These are phyloP conservation scores for Drosophila ochracea DNA, from an alignment of 2,888 invertebrate species.

Conservation along the genomic window DNA sequence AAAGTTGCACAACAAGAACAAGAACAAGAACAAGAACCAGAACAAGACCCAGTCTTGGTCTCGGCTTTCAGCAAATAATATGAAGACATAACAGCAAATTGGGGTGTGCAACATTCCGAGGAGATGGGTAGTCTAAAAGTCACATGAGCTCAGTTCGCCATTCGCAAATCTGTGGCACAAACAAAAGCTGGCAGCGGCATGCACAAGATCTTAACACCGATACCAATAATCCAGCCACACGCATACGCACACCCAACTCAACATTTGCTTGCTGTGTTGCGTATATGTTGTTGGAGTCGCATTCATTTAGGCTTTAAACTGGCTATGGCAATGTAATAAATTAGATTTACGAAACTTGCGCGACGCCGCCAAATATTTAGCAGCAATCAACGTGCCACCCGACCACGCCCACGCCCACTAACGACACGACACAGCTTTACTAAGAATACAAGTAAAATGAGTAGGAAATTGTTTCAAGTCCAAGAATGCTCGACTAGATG, in stretches of 20 bases:
- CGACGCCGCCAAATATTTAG: constrained; percentile 74
- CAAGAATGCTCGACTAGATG: constrained; percentile 12
- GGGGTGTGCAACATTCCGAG: constrained; percentile 37
- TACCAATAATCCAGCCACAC: constrained; percentile 48
- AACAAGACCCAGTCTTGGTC: constrained; percentile 5
- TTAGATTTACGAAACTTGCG: constrained; percentile 73
- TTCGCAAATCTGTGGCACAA: constrained; percentile 54
- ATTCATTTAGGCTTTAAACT: constrained; percentile 66
- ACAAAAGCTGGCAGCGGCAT: constrained; percentile 49
- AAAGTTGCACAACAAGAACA: constrained; percentile 9
- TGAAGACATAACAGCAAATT: constrained; percentile 72
- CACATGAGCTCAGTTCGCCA: constrained; percentile 47
- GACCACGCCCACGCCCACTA: constrained; percentile 24
- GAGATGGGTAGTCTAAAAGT: constrained; percentile 34
- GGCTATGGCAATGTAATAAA: constrained; percentile 69
- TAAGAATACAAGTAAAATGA: constrained; percentile 24
- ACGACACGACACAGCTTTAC: constrained; percentile 23
- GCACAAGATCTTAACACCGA: constrained; percentile 60
- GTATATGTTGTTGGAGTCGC: constrained; percentile 35
- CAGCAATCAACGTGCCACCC: constrained; percentile 68
- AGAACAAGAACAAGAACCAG: constrained; percentile 1
- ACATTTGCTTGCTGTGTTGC: constrained; percentile 34
- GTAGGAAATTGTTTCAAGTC: constrained; percentile 3
- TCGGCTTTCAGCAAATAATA: constrained; percentile 61
- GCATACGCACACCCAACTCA: constrained; percentile 30